Evolutionary conservation across 2,113 vertebrate species (phyloP).

Genomic region (Oreochromis niloticus): DNA sequence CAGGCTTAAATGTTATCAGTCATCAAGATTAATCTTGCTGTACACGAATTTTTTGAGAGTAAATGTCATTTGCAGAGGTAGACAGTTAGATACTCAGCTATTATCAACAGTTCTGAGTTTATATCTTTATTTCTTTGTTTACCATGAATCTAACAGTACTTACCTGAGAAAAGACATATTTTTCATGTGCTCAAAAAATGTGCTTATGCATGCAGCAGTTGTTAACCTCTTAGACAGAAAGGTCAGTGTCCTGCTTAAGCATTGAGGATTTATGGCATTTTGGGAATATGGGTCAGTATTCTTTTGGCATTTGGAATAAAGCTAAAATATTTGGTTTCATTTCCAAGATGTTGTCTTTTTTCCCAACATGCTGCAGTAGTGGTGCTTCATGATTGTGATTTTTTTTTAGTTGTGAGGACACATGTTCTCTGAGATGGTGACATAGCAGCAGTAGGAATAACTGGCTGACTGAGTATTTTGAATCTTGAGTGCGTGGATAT

Average conservation of each 20-base stretch:
- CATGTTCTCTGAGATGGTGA: background rate
- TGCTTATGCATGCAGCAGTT: background rate
- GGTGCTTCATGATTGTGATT: background rate
- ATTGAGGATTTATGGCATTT: background rate
- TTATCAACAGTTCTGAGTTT: background rate
- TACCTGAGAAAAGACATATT: background rate
- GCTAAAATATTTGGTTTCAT: background rate
- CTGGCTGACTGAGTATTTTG: background rate
- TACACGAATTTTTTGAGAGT: background rate
- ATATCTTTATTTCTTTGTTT: background rate
- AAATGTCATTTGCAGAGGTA: background rate
- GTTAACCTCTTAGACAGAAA: background rate
- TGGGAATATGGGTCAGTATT: background rate
- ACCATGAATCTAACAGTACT: too few species aligned
- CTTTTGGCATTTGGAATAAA: background rate
- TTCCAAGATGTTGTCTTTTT: background rate
- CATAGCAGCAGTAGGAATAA: background rate
- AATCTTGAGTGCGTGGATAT: background rate
- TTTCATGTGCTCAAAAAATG: background rate
- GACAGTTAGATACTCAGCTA: background rate
- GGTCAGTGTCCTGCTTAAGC: background rate
- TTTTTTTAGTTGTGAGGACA: background rate
- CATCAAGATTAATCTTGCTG: background rate
- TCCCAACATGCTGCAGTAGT: background rate
- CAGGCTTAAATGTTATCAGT: background rate